Conservation (phyloP, 1,140 invertebrate genomes). For the Pinna nobilis region DNA sequence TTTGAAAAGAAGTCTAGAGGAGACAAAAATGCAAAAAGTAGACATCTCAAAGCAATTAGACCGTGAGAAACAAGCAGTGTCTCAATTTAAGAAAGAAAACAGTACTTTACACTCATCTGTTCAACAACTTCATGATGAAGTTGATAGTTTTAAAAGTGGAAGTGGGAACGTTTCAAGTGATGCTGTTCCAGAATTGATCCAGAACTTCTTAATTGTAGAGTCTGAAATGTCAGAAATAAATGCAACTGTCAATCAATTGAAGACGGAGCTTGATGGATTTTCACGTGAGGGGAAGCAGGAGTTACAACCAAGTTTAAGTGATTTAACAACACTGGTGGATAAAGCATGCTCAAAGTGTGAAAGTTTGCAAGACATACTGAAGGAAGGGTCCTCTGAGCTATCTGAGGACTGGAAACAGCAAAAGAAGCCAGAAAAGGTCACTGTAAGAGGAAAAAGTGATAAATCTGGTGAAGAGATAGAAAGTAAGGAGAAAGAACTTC, state of each 20-base stretch:
- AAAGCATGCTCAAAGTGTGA: constrained; percentile 58
- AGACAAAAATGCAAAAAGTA: constrained; percentile 58
- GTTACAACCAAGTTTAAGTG: constrained; percentile 33
- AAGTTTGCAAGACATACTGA: constrained; percentile 55
- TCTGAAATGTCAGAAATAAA: constrained; percentile 63
- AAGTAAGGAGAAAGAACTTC: constrained; percentile 49
- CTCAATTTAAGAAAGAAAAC: constrained; percentile 50
- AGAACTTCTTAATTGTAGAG: constrained; percentile 55
- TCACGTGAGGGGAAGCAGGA: constrained; percentile 46
- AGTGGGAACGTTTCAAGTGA: constrained; percentile 25
- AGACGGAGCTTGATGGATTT: constrained; percentile 54
- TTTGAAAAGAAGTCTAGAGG: constrained; percentile 58
- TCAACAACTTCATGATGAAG: constrained; percentile 45
- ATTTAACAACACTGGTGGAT: constrained; percentile 54
- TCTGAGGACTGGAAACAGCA: constrained; percentile 3
- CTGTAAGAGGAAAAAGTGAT: neutral
- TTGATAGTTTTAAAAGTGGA: constrained; percentile 11
- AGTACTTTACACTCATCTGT: constrained; percentile 58
- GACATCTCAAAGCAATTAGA: constrained; percentile 52
- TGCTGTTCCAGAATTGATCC: constrained; percentile 52
- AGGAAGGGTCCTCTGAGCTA: constrained; percentile 48
- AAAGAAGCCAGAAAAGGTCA: no score
- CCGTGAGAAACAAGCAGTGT: constrained; percentile 39
- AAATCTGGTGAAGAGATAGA: constrained; percentile 39
- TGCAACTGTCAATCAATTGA: constrained; percentile 47